Evolutionary conservation across 2,113 vertebrate species (phyloP).

Genomic region (Dicerorhinus sumatrensis): DNA sequence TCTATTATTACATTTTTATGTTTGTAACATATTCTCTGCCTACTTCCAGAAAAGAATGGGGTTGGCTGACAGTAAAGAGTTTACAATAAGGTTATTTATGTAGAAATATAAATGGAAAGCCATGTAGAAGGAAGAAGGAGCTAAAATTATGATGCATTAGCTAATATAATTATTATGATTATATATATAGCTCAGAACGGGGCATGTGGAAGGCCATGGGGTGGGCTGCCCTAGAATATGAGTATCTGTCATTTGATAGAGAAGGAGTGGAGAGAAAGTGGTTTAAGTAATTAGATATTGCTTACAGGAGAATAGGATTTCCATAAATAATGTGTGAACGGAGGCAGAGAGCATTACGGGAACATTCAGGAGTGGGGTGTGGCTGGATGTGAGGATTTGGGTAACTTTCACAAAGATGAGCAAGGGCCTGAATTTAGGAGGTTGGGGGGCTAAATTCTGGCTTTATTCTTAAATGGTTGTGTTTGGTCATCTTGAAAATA

Average conservation of each 20-base stretch:
- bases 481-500: background rate
- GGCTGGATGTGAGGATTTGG: background rate
- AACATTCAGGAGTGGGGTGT: background rate
- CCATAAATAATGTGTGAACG: background rate
- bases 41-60: slow-evolving; percentile 6
- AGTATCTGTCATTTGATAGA: background rate
- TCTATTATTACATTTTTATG: background rate
- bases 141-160: background rate
- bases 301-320: background rate
- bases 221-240: background rate
- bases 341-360: background rate
- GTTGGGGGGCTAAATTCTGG: background rate
- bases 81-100: background rate
- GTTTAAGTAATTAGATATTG: background rate
- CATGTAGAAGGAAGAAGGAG: background rate
- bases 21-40: background rate
- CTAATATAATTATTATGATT: background rate
- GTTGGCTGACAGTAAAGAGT: background rate
- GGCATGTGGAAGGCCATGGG: background rate
- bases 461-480: background rate
- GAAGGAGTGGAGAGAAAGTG: background rate
- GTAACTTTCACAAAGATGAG: background rate
- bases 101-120: background rate
- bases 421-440: background rate
- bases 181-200: background rate